A percentile compares a stretch with the other conserved stretches of the same genome.
Conservation (phyloP, 2,113 vertebrate genomes). For the Chaenocephalus aceratus region DNA sequence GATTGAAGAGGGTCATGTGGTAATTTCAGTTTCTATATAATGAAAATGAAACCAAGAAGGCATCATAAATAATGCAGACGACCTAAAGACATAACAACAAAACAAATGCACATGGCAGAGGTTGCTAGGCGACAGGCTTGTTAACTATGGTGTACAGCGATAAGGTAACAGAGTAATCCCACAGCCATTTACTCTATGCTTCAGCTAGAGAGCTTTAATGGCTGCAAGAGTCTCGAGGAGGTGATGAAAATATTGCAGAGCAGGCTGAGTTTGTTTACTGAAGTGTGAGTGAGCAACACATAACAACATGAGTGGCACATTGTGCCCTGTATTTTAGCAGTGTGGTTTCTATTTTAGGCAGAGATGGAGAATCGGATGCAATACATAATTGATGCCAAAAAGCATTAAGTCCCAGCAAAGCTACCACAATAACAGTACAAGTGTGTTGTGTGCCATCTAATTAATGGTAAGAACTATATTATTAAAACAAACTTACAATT, state of each 20-base stretch:
- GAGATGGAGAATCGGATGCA: background rate
- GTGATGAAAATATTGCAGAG: constrained; percentile 42
- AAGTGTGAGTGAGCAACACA: constrained; percentile 12
- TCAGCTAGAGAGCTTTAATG: constrained; percentile 21
- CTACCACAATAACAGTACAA: background rate
- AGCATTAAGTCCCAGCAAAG: background rate
- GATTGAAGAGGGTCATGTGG: constrained; percentile 21
- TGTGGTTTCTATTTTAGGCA: background rate
- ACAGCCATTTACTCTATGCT: constrained; percentile 10
- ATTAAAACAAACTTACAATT: background rate
- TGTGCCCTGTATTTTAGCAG: background rate
- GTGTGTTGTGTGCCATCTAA: background rate
- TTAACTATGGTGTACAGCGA: constrained; percentile 19
- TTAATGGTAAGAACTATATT: background rate
- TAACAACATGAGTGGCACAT: constrained; percentile 8
- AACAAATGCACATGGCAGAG: constrained; percentile 47
- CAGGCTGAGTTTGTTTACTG: constrained; percentile 28
- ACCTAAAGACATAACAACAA: constrained; percentile 34
- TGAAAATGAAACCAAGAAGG: constrained; percentile 18
- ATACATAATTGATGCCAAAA: background rate
- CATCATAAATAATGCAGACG: constrained; percentile 45
- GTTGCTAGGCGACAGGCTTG: constrained; percentile 38
- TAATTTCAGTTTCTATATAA: constrained; percentile 17
- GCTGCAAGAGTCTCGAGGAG: constrained; percentile 27
- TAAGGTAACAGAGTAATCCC: constrained; percentile 32